These are phyloP conservation scores for Girardinichthys multiradiatus DNA, from an alignment of 2,113 vertebrate species.

Conservation along the genomic window DNA sequence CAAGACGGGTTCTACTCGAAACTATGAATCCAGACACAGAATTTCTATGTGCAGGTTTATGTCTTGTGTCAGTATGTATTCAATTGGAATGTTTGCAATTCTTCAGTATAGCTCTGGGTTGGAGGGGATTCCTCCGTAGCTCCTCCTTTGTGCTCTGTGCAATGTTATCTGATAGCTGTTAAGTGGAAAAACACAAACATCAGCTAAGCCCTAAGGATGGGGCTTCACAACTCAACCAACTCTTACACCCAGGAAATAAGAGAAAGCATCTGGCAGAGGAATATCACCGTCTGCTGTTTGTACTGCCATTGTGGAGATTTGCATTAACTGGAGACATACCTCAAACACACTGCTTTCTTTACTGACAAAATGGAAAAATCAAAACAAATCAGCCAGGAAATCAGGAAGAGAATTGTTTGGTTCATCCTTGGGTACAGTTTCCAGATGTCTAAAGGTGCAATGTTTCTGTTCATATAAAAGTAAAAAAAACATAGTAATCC, in stretches of 20 bases:
- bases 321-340: no score
- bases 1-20: not conserved
- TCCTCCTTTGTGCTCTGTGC: constrained; percentile 36
- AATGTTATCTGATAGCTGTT: constrained; percentile 72
- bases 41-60: not conserved
- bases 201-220: constrained; percentile 12
- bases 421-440: no score
- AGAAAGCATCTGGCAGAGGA: constrained; percentile 31
- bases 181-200: constrained; percentile 71
- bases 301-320: not conserved
- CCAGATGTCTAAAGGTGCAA: no score
- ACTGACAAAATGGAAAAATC: no score
- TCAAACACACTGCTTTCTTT: no score
- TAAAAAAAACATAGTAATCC: not conserved
- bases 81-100: constrained; percentile 29
- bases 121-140: constrained; percentile 19
- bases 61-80: constrained; percentile 3
- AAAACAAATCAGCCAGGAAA: no score
- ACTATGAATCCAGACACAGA: not conserved
- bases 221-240: constrained; percentile 19
- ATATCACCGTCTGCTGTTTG: constrained; percentile 27
- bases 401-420: no score
- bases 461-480: no score
- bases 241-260: constrained; percentile 46
- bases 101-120: constrained; percentile 2